Evolutionary conservation across 2,113 vertebrate species (phyloP).

Genomic region (Apus apus): DNA sequence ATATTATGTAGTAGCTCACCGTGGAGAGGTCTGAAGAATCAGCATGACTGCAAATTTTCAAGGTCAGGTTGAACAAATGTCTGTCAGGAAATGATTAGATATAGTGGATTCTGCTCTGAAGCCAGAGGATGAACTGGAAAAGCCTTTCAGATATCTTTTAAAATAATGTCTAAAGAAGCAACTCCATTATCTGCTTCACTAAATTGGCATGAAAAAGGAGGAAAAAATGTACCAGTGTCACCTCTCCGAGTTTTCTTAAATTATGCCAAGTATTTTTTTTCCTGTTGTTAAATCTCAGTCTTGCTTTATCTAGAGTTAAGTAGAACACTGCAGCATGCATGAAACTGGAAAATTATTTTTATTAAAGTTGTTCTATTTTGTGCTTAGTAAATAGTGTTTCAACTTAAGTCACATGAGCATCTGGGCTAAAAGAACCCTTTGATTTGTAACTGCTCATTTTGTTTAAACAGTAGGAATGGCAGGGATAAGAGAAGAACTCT

Average conservation of each 20-base stretch:
- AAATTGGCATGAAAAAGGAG: neutral
- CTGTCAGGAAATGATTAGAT: neutral
- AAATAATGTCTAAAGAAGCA: neutral
- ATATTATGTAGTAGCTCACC: neutral
- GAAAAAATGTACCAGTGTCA: neutral
- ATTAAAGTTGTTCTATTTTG: neutral
- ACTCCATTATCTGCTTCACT: neutral
- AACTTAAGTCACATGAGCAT: neutral
- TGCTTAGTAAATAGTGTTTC: neutral
- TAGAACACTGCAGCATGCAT: neutral
- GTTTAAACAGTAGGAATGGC: neutral
- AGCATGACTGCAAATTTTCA: neutral
- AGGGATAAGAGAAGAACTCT: neutral
- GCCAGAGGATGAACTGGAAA: neutral
- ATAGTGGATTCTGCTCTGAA: neutral
- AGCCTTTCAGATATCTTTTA: neutral
- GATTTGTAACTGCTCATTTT: neutral
- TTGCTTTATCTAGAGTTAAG: neutral
- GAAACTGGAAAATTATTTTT: neutral
- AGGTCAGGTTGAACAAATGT: constrained; percentile 7
- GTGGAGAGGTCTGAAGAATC: neutral
- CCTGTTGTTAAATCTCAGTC: neutral
- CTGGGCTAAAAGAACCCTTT: neutral
- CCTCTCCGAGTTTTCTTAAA: neutral
- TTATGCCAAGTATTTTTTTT: neutral